phyloP scores from a whole-genome alignment of 2,113 vertebrate genomes.

The Empidonax traillii region DNA sequence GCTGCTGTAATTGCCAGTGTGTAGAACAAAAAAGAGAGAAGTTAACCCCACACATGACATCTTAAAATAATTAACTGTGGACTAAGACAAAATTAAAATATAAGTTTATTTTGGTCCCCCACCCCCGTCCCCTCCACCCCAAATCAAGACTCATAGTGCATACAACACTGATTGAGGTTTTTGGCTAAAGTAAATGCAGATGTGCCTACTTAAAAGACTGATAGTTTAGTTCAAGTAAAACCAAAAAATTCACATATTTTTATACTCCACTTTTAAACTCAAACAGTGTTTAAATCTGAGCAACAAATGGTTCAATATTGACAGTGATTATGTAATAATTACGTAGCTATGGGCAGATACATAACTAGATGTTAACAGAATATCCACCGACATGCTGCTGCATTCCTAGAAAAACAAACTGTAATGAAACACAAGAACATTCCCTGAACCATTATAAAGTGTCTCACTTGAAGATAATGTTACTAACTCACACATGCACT shows the following conservation, averaged over 20 bases:
- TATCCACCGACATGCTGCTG: constrained; percentile 17
- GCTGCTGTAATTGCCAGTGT: constrained; percentile 62
- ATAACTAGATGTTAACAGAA: constrained; percentile 47
- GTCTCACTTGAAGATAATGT: constrained; percentile 58
- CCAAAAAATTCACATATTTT: constrained; percentile 75
- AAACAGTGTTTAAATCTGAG: constrained; percentile 74
- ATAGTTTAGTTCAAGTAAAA: constrained; percentile 77
- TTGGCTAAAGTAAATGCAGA: constrained; percentile 40
- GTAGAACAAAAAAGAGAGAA: neutral
- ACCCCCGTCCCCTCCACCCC: constrained; percentile 18
- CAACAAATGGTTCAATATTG: constrained; percentile 59
- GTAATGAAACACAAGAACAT: constrained; percentile 44
- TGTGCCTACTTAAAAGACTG: constrained; percentile 52
- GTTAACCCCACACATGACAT: neutral
- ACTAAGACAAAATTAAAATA: constrained; percentile 49
- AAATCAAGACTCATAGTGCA: constrained; percentile 69
- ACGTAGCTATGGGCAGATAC: constrained; percentile 1
- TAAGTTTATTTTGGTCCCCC: constrained; percentile 56
- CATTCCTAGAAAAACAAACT: constrained; percentile 43
- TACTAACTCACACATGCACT: constrained; percentile 64
- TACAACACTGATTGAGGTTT: constrained; percentile 52
- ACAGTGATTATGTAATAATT: constrained; percentile 40
- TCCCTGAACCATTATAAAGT: constrained; percentile 75
- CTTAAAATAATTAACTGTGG: constrained; percentile 3
- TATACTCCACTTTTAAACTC: constrained; percentile 57